Evolutionary conservation across 2,888 invertebrate species (phyloP), one percentile per base, ranked within the genome.

Genomic region (Caenorhabditis japonica): DNA sequence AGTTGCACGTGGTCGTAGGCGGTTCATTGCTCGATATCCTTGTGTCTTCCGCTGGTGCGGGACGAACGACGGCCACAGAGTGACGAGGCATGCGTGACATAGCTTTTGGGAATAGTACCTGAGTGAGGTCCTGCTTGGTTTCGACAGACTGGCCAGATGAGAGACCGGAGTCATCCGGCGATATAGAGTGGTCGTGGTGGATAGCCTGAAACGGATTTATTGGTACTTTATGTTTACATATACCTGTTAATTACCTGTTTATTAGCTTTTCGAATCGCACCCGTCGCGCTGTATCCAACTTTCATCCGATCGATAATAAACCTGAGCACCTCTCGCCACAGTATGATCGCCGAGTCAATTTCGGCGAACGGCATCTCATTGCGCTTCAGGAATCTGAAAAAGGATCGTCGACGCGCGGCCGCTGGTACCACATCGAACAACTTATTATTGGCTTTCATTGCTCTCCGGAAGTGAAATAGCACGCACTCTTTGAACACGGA

Each of bases 401-500:
- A 41, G 8, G 43, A 39, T n/a, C 13, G 17, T 64, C 55, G 47
- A 39, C 41, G 59, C 1, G 1, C 39, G 30, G 19, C 4, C 5
- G 0, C 3, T 1, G 52, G 3, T 27, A 4, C 13, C 19, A 34
- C 4, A n/a, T 44, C 17, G 27, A 61, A 34, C 36, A 41, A 66
- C 64, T 71, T 68, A 47, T 72, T 76, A 55, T 79, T 69, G 19
- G 74, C 64, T 46, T 72, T 74, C 70, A 80, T 75, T 3, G 79
- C 77, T 43, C 73, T 75, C 4, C 82, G 73, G 59, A 82, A 82
- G 53, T 82, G 82, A 39, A 75, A 79, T 15, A 82, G 62, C 0
- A 76, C 76, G 38, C 82, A 82, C 64, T 82, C 82, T 47, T 78
- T 79, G 77, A 80, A 82, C 4, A 82, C 80, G 17, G 72, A 70